Evolutionary conservation across 2,888 invertebrate genomes (phyloP), one percentile per base, ranked within the genome.

Genomic region (Drosophila mayaguana): DNA sequence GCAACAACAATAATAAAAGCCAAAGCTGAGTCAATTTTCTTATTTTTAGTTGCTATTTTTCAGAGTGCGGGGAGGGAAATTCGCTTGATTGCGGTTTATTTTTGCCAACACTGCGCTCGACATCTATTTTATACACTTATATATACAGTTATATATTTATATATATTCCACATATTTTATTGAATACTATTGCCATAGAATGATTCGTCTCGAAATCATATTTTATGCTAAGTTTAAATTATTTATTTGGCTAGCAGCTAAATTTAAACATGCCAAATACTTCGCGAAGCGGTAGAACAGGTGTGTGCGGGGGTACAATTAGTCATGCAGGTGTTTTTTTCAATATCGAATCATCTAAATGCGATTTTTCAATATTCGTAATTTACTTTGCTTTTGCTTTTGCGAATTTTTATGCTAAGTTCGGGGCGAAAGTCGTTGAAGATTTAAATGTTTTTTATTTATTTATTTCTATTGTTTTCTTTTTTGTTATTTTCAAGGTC

Each of bases 21-120:
- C 40, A 46, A 74, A 57, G 69, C 81, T 89, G 89, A 89, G 89
- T 89, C 89, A 89, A 89, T 88, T 79, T 76, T 78, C 75, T 64
- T 89, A 89, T 89, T 89, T 89, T 84, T 89, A 84, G 88, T 82
- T 73, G 71, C 66, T 65, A 63, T 75, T 70, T 64, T 53, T 42
- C 59, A 45, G 50, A 60, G 54, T 50, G 59, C 32, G 54, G 57
- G 55, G 54, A 64, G 66, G 63, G 32, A 61, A 66, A 60, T 50
- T 63, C 57, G 62, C 16, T 75, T 78, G 73, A 78, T 79, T 73
- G 77, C 76, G 74, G 62, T 77, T 78, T 75, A 81, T 72, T 77
- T 76, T 72, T 77, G 67, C 55, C 70, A 71, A 59, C 54, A 46
- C 61, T 75, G 69, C 69, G 78, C 68, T 72, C 63, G 46, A 64